Conservation (phyloP, 2,888 invertebrate genomes). For the Drosophila gaucha region DNA sequence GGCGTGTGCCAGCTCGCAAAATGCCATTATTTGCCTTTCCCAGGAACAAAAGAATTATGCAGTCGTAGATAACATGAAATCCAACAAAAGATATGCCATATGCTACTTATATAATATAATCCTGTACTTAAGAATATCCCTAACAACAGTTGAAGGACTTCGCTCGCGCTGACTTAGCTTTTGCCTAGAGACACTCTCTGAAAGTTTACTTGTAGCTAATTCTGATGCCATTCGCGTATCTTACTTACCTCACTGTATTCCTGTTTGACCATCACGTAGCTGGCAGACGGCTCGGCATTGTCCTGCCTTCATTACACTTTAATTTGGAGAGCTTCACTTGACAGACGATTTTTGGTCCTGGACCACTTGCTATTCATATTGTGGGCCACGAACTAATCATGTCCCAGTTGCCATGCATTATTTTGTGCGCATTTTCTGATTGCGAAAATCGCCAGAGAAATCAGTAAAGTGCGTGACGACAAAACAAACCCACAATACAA, state of each 20-base stretch:
- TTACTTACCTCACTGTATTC: slow-evolving; percentile 60
- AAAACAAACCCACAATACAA: slow-evolving; percentile 8
- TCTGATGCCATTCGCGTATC: slow-evolving; percentile 58
- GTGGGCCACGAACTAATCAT: slow-evolving; percentile 57
- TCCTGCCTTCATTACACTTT: slow-evolving; percentile 71
- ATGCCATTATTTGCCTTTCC: slow-evolving; percentile 78
- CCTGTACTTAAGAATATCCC: neutral
- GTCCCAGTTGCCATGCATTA: slow-evolving; percentile 58
- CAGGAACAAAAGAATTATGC: slow-evolving; percentile 54
- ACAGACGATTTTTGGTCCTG: neutral
- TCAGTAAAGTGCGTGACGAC: slow-evolving; percentile 57
- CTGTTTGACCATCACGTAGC: slow-evolving; percentile 66
- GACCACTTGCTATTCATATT: slow-evolving; percentile 65
- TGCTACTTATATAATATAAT: slow-evolving; percentile 10
- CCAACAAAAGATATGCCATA: slow-evolving; percentile 37
- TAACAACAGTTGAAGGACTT: neutral
- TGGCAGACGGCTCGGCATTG: slow-evolving; percentile 25
- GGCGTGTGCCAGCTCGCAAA: slow-evolving; percentile 58
- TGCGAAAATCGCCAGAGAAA: slow-evolving; percentile 81
- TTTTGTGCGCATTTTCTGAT: slow-evolving; percentile 68
- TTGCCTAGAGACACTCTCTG: neutral
- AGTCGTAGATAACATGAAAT: slow-evolving; percentile 44
- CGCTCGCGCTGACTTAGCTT: neutral
- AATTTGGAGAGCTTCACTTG: slow-evolving; percentile 49
- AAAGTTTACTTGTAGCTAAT: neutral